Base-by-base conservation (phyloP, 2,797 vertebrate species). In the Vipera ursinii region DNA sequence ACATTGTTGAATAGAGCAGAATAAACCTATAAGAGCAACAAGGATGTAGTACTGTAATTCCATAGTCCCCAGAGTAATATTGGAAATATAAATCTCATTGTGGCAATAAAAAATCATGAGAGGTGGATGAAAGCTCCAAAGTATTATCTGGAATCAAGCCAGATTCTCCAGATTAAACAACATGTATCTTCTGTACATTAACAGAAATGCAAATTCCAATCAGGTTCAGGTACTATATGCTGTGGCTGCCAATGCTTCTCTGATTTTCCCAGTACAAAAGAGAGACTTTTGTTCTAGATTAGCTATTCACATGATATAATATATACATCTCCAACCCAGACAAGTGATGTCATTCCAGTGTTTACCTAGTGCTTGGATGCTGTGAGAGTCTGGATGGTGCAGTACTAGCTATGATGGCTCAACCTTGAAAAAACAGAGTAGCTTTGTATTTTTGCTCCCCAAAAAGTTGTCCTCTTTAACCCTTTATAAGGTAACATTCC, bases 131-230 rank as follows among this genome's bases (percentile, higher is more conserved):
- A 51, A 28, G 8, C 17, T 32, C 38, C n/a, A 44, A 65, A 89
- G 3, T 87, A 63, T 60, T 44, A 17, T 24, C 13, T 78, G 28
- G 38, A 87, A 38, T 60, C 44, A 51, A 13, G 69, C 60, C 85
- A 92, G 69, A 32, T 89, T 89, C 15, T 87, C 69, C 28, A 88
- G 91, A 90, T 26, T 89, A n/a, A 63, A 85, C 12, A 26, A 61
- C 51, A 89, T 32, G 32, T 28, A 65, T 87, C 82, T 86, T 87
- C 53, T 87, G 61, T 55, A 73, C 44, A 55, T 61, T 26, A 78
- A 55, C 14, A n/a, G 78, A 56, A 59, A 48, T 22, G 13, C 44
- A 90, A 44, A 78, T n/a, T 92, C 13, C 53, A 86, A 92, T 78
- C 87, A 69, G 38, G 38, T 87, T 32, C 82, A 87, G 61, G 73